Conservation (phyloP, 2,888 invertebrate species). For the Selenia dentaria region DNA sequence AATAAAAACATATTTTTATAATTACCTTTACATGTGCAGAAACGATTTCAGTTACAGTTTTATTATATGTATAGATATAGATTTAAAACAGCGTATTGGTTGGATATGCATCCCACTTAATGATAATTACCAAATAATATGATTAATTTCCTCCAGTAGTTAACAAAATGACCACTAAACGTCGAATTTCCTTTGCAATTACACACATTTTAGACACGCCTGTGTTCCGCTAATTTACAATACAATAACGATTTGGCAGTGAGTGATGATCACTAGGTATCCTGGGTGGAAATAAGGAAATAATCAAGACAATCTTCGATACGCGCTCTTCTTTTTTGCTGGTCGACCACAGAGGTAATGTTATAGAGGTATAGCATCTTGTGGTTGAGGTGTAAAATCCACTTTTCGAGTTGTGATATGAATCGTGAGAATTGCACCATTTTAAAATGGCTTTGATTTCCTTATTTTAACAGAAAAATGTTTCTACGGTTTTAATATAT, state of each 20-base stretch:
- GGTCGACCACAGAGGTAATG: constrained; percentile 32
- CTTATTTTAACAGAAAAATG: too few relatives aligned
- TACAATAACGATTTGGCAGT: constrained; percentile 28
- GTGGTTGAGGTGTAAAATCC: constrained; percentile 27
- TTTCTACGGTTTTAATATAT: too few relatives aligned
- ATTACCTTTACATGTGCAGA: too few relatives aligned
- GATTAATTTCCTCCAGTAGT: constrained; percentile 4
- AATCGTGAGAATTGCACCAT: constrained; percentile 2
- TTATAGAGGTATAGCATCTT: constrained; percentile 12
- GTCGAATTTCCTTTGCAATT: constrained; percentile 18
- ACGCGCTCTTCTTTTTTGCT: constrained; percentile 35
- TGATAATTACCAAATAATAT: background rate
- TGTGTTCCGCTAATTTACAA: constrained; percentile 22
- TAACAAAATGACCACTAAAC: constrained; percentile 2
- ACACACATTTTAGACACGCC: constrained; percentile 11
- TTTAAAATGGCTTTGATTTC: background rate
- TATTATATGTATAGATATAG: too few relatives aligned
- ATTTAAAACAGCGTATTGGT: too few relatives aligned
- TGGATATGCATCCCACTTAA: too few relatives aligned
- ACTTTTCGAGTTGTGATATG: constrained; percentile 1
- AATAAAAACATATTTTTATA: too few relatives aligned
- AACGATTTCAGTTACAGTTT: too few relatives aligned
- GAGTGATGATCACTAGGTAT: constrained; percentile 29
- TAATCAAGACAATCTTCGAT: constrained; percentile 41
- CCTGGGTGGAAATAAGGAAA: constrained; percentile 42